A percentile compares a stretch with the other conserved stretches of the same genome.
These are phyloP conservation scores for Oscheius onirici DNA, from an alignment of 2,888 invertebrate genomes.

Conservation along the genomic window DNA sequence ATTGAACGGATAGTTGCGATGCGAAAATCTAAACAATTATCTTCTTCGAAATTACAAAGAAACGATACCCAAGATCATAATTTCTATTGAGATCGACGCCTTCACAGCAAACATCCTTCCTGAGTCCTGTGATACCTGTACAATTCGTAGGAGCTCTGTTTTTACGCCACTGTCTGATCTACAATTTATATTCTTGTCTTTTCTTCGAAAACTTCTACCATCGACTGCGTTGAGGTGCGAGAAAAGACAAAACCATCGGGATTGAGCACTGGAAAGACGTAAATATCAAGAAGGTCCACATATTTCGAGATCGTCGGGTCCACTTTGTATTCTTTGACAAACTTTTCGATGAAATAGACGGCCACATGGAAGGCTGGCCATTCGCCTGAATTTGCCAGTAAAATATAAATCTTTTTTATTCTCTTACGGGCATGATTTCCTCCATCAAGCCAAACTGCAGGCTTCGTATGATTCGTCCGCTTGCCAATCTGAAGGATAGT, in stretches of 20 bases:
- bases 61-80: conserved; percentile 62
- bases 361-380: conserved; percentile 70
- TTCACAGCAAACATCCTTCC: conserved; percentile 59
- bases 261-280: conserved; percentile 68
- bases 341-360: conserved; percentile 69
- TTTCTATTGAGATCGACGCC: conserved; percentile 71
- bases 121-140: conserved; percentile 58
- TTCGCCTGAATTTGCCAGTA: conserved; percentile 68
- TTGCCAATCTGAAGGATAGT: conserved; percentile 30
- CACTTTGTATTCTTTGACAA: conserved; percentile 57
- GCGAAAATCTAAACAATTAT: conserved; percentile 38
- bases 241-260: conserved; percentile 70
- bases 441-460: conserved; percentile 68
- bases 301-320: conserved; percentile 60
- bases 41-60: background rate
- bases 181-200: no score
- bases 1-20: conserved; percentile 65
- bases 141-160: conserved; percentile 67
- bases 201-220: conserved; percentile 28
- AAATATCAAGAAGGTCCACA: conserved; percentile 63
- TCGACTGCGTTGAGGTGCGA: conserved; percentile 44
- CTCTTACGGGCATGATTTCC: background rate
- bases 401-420: background rate
- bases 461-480: conserved; percentile 49
- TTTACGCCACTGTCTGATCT: conserved; percentile 71